Conservation (phyloP, 2,797 vertebrate genomes). For the Rhadinocentrus ornatus region DNA sequence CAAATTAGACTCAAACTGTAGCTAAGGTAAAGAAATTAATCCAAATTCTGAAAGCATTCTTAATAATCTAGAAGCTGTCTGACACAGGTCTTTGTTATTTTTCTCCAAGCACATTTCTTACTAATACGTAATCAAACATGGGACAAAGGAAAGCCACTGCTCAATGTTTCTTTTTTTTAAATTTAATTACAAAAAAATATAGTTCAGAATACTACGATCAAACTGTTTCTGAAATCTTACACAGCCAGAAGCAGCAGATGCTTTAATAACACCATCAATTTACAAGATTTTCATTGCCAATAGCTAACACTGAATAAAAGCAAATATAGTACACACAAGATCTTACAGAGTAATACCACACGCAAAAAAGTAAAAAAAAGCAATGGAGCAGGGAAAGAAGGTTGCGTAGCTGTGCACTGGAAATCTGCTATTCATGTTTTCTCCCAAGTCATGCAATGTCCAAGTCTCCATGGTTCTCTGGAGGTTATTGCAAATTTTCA, state of each 20-base stretch:
- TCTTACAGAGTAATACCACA: conserved; percentile 59
- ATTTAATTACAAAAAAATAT: not conserved
- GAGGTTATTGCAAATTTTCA: too few species aligned
- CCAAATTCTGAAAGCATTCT: conserved; percentile 33
- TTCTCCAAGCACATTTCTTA: conserved; percentile 44
- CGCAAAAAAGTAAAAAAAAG: conserved; percentile 73
- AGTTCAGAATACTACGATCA: not conserved
- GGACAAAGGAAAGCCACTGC: conserved; percentile 41
- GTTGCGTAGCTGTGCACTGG: conserved; percentile 82
- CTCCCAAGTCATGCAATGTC: not conserved
- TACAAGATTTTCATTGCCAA: conserved; percentile 13
- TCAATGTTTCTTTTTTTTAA: not conserved
- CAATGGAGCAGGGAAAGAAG: conserved; percentile 75
- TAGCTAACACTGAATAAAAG: conserved; percentile 34
- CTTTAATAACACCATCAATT: conserved; percentile 10
- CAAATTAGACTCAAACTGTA: conserved; percentile 25
- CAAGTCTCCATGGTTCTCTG: not conserved
- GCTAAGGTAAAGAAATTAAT: conserved; percentile 40
- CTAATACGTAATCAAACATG: conserved; percentile 38
- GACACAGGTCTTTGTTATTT: conserved; percentile 87
- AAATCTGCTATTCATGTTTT: conserved; percentile 63
- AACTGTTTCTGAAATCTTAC: conserved; percentile 14
- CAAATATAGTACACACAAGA: conserved; percentile 62
- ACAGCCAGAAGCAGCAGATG: conserved; percentile 28
- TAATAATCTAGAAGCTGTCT: conserved; percentile 90